These are phyloP conservation scores for Pachycephala philippinensis DNA, from an alignment of 2,113 vertebrate species.

Conservation along the genomic window DNA sequence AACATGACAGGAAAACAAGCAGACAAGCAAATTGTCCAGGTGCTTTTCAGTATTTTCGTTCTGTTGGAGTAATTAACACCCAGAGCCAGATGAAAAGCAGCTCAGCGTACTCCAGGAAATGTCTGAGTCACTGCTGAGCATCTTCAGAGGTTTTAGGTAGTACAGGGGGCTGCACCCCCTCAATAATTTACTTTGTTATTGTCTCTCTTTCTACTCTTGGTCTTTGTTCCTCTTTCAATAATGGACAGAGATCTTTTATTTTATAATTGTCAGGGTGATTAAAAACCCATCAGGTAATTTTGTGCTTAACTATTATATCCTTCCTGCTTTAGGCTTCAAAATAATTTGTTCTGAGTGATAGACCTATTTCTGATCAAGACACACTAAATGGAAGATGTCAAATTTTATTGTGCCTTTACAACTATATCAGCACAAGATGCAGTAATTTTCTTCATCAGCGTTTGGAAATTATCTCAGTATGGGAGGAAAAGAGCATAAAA, in stretches of 20 bases:
- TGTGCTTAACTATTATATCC: neutral
- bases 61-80: neutral
- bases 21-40: neutral
- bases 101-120: neutral
- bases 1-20: neutral
- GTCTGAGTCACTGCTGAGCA: neutral
- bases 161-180: neutral
- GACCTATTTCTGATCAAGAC: constrained; percentile 28
- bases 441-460: neutral
- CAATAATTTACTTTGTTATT: neutral
- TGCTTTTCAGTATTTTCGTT: neutral
- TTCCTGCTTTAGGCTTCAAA: constrained; percentile 28
- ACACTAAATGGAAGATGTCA: constrained; percentile 22
- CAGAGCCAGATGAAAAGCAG: neutral
- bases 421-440: neutral
- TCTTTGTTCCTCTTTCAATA: neutral
- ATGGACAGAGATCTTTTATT: constrained; percentile 18
- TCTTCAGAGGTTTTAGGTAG: neutral
- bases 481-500: neutral
- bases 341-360: constrained; percentile 42
- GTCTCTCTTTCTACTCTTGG: neutral
- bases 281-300: constrained; percentile 45
- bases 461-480: constrained; percentile 12
- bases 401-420: constrained; percentile 29
- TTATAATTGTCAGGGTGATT: constrained; percentile 8